Percentiles rank a stretch among this genome's conserved stretches.
Evolutionary conservation across 2,797 vertebrate genomes (phyloP).

Genomic region (Phylloscopus collybita): DNA sequence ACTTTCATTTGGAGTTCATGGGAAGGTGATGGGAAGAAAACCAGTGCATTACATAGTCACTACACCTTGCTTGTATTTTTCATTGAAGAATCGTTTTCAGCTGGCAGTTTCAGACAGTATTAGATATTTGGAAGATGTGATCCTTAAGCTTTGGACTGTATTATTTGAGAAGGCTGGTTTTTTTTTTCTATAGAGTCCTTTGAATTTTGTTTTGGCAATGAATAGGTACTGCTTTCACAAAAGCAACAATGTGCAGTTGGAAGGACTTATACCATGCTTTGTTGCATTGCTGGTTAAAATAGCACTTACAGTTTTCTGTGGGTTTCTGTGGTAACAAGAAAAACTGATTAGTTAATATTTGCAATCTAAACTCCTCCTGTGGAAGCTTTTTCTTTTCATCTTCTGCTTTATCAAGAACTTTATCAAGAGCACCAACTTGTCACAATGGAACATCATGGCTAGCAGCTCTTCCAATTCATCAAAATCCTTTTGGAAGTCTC

Average conservation of each 20-base stretch:
- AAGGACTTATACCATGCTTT: background rate
- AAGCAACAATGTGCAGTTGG: background rate
- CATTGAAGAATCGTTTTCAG: background rate
- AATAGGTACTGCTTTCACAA: background rate
- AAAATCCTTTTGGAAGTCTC: background rate
- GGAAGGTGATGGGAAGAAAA: background rate
- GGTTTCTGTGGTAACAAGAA: background rate
- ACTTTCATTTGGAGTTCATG: background rate
- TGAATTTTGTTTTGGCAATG: slow-evolving; percentile 1
- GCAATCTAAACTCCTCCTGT: background rate
- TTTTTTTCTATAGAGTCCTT: background rate
- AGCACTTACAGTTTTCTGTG: background rate
- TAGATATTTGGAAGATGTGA: slow-evolving; percentile 10
- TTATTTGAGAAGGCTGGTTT: background rate
- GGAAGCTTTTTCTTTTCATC: background rate
- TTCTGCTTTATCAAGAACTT: background rate
- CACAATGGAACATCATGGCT: background rate
- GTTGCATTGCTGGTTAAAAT: background rate
- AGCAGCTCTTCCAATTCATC: background rate
- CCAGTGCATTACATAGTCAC: background rate
- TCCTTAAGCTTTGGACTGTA: background rate
- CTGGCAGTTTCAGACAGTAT: background rate
- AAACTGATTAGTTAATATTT: background rate
- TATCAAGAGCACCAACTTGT: background rate
- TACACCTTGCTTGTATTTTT: background rate